phyloP scores from a whole-genome alignment of 2,888 invertebrate genomes.

The Himalopsyche tibetana region DNA sequence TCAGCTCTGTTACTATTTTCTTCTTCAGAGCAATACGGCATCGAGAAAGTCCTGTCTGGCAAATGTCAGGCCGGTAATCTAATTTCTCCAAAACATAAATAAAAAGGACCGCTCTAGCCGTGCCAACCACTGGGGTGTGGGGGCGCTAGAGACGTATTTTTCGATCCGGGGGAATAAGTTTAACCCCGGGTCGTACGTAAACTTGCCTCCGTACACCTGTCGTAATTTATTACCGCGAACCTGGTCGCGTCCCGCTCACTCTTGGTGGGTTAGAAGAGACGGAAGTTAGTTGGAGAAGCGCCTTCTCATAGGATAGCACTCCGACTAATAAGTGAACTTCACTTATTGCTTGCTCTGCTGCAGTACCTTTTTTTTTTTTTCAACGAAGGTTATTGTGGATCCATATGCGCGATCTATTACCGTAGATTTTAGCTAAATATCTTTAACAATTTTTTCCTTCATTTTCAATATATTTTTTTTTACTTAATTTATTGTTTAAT shows the following conservation, averaged over 20 bases:
- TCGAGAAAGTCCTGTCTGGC: conserved; percentile 49
- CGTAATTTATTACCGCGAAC: conserved; percentile 64
- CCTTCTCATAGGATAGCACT: conserved; percentile 22
- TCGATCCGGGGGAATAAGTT: conserved; percentile 64
- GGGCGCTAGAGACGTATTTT: conserved; percentile 57
- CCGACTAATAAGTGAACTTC: conserved; percentile 44
- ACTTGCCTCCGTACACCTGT: conserved; percentile 65
- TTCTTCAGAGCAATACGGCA: conserved; percentile 15
- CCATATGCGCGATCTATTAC: neutral
- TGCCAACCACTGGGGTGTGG: conserved; percentile 36
- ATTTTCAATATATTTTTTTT: too few species aligned
- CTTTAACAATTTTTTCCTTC: too few species aligned
- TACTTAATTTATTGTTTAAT: too few species aligned
- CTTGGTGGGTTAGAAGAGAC: neutral
- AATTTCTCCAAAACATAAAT: conserved; percentile 64
- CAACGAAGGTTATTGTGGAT: neutral
- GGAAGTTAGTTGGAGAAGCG: conserved; percentile 6
- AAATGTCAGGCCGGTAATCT: conserved; percentile 59
- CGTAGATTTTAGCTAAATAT: too few species aligned
- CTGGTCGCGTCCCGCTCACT: conserved; percentile 32
- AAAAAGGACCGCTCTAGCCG: conserved; percentile 51
- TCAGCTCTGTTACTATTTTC: neutral
- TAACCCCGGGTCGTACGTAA: conserved; percentile 63
- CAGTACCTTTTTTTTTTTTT: neutral
- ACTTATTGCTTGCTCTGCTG: conserved; percentile 12